These are phyloP conservation scores for Protobothrops flavoviridis DNA, from an alignment of 2,113 vertebrate species.

Conservation along the genomic window DNA sequence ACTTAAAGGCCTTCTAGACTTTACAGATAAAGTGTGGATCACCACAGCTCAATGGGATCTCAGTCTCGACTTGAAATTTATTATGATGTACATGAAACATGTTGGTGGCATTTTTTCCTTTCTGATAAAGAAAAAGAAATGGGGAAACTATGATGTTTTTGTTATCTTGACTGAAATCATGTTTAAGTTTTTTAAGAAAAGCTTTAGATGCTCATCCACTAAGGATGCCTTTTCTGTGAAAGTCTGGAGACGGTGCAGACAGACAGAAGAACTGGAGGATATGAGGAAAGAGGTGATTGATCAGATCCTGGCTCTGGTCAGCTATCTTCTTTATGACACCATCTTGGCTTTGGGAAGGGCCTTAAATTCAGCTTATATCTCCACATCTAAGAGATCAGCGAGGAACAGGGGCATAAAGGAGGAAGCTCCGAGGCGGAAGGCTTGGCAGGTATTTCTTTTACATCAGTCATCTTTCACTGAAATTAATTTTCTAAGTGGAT, in stretches of 20 bases:
- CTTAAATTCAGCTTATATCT: not conserved
- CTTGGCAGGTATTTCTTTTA: not conserved
- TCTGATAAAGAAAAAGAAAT: not conserved
- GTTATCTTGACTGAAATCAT: not conserved
- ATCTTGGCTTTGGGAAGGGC: not conserved
- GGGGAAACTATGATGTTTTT: fast-evolving
- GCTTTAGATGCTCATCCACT: not conserved
- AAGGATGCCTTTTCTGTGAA: not conserved
- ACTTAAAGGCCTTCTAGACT: fast-evolving
- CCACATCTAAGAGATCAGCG: not conserved
- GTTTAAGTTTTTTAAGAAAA: not conserved
- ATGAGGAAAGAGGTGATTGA: not conserved
- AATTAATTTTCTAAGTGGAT: no score
- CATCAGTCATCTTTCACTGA: no score
- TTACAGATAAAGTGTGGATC: not conserved
- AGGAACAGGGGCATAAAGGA: not conserved
- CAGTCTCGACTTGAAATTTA: not conserved
- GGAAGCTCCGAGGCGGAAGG: not conserved
- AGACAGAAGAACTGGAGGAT: not conserved
- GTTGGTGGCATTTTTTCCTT: not conserved
- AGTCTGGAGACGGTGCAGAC: not conserved
- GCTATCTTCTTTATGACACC: not conserved
- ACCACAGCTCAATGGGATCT: not conserved
- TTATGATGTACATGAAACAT: fast-evolving
- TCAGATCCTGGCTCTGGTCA: not conserved